Conservation (phyloP, 2,888 invertebrate species). For the Stomorhina lunata region DNA sequence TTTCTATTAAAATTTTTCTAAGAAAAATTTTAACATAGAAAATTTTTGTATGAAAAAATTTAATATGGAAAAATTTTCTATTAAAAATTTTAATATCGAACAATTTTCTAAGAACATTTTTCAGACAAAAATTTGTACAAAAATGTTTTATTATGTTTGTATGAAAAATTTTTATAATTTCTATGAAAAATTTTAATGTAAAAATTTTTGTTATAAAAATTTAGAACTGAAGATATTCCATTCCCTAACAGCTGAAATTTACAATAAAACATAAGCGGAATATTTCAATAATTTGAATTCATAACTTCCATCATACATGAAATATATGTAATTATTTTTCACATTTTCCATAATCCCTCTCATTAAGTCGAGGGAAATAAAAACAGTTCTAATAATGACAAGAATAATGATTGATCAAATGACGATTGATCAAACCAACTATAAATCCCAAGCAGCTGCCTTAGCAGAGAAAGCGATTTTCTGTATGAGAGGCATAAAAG, state of each 20-base stretch:
- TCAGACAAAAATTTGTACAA: no score
- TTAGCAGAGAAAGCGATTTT: constrained; percentile 35
- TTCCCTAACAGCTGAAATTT: constrained; percentile 1
- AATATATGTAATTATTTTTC: constrained; percentile 6
- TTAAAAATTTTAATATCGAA: no score
- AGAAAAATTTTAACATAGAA: no score
- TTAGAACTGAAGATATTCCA: background rate
- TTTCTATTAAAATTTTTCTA: no score
- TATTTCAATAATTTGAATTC: background rate
- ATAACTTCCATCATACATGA: background rate
- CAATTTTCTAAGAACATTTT: no score
- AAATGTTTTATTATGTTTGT: no score
- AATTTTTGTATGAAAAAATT: no score
- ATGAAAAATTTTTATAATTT: no score
- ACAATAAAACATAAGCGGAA: background rate
- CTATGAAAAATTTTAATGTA: no score
- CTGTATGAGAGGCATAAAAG: background rate
- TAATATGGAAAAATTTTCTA: no score
- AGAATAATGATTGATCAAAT: constrained; percentile 41
- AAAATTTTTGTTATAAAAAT: no score
- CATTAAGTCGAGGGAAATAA: constrained; percentile 50
- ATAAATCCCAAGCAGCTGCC: constrained; percentile 54
- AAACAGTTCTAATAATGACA: constrained; percentile 30
- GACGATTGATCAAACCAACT: constrained; percentile 44
- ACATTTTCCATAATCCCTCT: constrained; percentile 48